A percentile compares a stretch with the other conserved stretches of the same genome.
Evolutionary conservation across 2,113 vertebrate genomes (phyloP).

Genomic region (Oxyruncus cristatus): DNA sequence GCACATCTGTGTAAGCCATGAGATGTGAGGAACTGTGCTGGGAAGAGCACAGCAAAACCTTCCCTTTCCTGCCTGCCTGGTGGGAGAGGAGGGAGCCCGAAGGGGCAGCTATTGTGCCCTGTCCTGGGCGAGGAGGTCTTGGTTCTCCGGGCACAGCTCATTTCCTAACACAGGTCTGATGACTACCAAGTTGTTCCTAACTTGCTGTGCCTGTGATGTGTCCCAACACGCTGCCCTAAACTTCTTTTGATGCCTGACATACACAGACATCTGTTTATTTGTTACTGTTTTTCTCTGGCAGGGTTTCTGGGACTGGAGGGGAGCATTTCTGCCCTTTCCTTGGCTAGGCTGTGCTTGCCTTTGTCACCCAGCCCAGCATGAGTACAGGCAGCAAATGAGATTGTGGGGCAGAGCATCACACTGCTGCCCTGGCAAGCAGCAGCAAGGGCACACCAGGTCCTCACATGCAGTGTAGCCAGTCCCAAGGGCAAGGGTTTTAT

Average conservation of each 20-base stretch:
- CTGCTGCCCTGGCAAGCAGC: not conserved
- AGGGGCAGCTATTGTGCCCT: not conserved
- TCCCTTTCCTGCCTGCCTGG: not conserved
- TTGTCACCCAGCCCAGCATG: accelerated
- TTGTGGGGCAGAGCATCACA: not conserved
- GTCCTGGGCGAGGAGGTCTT: not conserved
- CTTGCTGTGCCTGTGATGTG: accelerated
- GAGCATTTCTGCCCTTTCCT: not conserved
- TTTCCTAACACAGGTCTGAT: not conserved
- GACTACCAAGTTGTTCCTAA: not conserved
- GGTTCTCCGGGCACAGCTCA: not conserved
- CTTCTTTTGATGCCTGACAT: not conserved
- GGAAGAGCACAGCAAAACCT: accelerated
- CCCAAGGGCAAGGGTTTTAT: accelerated
- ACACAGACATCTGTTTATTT: not conserved
- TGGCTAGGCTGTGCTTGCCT: not conserved
- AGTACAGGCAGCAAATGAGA: not conserved
- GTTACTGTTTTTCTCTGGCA: not conserved
- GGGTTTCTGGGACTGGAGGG: not conserved
- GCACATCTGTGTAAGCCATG: accelerated
- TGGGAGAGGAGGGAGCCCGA: not conserved
- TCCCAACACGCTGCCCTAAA: not conserved
- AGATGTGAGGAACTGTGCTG: not conserved
- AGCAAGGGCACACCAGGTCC: not conserved
- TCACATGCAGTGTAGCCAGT: accelerated